Evolutionary conservation across 2,888 invertebrate genomes (phyloP).

Genomic region (Brachylomia viminalis): DNA sequence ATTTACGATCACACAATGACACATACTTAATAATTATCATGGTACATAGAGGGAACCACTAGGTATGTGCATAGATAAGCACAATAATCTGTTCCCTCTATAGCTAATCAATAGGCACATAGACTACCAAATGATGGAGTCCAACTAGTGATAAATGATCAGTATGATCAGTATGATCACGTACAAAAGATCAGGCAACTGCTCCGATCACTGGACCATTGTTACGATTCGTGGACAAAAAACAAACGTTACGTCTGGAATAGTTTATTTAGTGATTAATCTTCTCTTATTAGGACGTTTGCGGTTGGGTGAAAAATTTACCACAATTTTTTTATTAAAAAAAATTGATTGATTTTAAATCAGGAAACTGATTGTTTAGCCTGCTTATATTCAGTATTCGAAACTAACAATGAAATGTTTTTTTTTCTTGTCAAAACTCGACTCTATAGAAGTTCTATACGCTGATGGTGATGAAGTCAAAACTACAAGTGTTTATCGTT

Average conservation of each 20-base stretch:
- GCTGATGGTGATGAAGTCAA: background rate
- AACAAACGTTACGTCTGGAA: constrained; percentile 36
- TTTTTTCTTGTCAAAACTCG: background rate
- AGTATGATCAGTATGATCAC: constrained; percentile 56
- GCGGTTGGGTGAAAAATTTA: constrained; percentile 21
- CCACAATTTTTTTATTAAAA: background rate
- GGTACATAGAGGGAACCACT: background rate
- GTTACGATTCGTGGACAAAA: constrained; percentile 50
- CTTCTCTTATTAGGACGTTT: constrained; percentile 43
- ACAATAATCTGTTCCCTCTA: constrained; percentile 30
- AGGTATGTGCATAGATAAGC: background rate
- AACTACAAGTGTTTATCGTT: background rate
- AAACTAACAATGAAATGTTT: background rate
- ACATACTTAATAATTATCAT: background rate
- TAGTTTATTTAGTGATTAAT: constrained; percentile 57
- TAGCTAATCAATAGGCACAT: constrained; percentile 34
- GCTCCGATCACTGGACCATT: constrained; percentile 49
- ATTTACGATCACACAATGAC: background rate
- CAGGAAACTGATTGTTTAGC: background rate
- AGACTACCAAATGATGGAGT: constrained; percentile 42
- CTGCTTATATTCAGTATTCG: background rate
- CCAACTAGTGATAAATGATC: constrained; percentile 56
- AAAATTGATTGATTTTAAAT: background rate
- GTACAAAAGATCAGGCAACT: constrained; percentile 44
- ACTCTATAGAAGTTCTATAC: background rate